Conservation (phyloP, 2,888 invertebrate genomes). For the Drosophila mimica region DNA sequence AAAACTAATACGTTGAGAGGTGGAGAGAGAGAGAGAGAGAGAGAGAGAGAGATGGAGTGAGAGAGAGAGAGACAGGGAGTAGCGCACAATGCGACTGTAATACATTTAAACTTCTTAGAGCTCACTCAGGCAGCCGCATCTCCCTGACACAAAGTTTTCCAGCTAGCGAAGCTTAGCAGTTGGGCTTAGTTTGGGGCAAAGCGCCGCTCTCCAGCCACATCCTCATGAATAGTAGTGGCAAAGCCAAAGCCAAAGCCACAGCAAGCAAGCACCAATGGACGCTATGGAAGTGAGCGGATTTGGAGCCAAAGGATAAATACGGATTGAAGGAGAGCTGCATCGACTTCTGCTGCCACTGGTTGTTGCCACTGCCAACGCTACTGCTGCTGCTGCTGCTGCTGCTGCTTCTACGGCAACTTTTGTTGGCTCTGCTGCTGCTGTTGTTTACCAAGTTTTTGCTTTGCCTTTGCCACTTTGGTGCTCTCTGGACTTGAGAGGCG, state of each 20-base stretch:
- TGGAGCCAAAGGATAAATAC: constrained; percentile 74
- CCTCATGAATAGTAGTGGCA: constrained; percentile 23
- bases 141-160: constrained; percentile 51
- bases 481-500: constrained; percentile 44
- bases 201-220: constrained; percentile 45
- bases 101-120: constrained; percentile 76
- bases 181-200: constrained; percentile 39
- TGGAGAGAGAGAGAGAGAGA: background rate
- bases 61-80: background rate
- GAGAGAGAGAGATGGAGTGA: constrained; percentile 1
- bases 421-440: constrained; percentile 56
- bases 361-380: constrained; percentile 6
- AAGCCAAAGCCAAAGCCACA: constrained; percentile 11
- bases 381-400: constrained; percentile 8
- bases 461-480: constrained; percentile 67
- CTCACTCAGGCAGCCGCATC: constrained; percentile 44
- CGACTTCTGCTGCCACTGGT: constrained; percentile 58
- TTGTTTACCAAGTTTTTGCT: constrained; percentile 76
- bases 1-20: constrained; percentile 19
- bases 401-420: constrained; percentile 57
- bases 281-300: constrained; percentile 42
- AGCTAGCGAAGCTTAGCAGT: constrained; percentile 53
- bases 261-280: constrained; percentile 39
- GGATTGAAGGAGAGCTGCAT: constrained; percentile 75
- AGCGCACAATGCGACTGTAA: constrained; percentile 46